Conservation (phyloP, 2,113 vertebrate species). For the Strix uralensis region DNA sequence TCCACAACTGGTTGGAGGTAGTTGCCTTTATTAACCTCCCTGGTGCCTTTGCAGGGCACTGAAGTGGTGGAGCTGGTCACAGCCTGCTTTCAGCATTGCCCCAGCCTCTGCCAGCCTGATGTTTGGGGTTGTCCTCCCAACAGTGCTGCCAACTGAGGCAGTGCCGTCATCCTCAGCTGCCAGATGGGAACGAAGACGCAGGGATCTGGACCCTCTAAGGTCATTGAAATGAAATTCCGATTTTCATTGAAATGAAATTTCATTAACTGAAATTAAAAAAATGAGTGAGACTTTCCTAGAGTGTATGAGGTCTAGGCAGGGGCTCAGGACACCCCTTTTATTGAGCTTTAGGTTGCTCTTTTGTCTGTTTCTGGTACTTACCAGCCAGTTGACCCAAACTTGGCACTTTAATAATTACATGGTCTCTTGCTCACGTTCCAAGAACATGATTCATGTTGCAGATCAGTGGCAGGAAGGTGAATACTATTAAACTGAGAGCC, state of each 20-base stretch:
- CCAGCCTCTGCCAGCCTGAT: not conserved
- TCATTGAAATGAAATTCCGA: not conserved
- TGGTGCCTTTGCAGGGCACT: not conserved
- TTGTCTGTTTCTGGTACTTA: not conserved
- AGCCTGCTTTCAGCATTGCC: not conserved
- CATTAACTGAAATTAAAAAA: not conserved
- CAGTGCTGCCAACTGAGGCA: not conserved
- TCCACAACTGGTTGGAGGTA: accelerated
- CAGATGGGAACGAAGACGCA: not conserved
- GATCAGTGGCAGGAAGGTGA: not conserved
- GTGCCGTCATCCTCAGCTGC: not conserved
- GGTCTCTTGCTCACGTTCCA: not conserved
- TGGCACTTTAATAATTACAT: not conserved
- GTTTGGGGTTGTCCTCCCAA: not conserved
- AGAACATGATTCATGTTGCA: not conserved
- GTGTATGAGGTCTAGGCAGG: not conserved
- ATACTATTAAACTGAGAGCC: not conserved
- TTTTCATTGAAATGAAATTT: not conserved
- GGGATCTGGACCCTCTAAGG: not conserved
- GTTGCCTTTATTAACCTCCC: not conserved
- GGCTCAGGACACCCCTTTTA: not conserved
- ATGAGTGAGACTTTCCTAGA: not conserved
- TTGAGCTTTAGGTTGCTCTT: not conserved
- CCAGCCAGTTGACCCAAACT: not conserved
- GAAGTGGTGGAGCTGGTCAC: not conserved